These are phyloP conservation scores for Hypolimnas misippus DNA, from an alignment of 2,888 invertebrate species.

Conservation along the genomic window DNA sequence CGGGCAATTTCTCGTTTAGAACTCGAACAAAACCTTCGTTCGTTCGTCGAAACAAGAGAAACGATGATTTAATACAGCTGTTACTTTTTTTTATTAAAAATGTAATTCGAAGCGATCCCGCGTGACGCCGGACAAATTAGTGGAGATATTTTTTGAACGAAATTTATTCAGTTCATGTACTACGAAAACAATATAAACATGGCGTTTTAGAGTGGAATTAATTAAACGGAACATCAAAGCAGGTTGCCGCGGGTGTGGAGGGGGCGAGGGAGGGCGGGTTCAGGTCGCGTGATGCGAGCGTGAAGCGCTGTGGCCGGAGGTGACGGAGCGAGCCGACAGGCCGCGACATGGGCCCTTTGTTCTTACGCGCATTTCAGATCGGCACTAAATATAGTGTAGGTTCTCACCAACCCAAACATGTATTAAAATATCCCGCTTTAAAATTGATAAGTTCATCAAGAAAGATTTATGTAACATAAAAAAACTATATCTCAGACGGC, in stretches of 20 bases:
- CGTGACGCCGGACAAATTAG: constrained; percentile 1
- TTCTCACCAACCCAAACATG: background rate
- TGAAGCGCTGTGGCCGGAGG: constrained; percentile 19
- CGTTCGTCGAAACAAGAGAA: constrained; percentile 7
- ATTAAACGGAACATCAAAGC: constrained; percentile 31
- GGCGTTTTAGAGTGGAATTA: constrained; percentile 30
- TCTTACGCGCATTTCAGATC: constrained; percentile 5
- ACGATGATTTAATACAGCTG: background rate
- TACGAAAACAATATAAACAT: constrained; percentile 16
- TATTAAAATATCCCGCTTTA: no score
- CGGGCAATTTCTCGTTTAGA: constrained; percentile 14
- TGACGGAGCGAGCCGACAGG: constrained; percentile 21
- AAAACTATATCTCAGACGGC: no score
- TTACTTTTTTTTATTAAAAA: background rate
- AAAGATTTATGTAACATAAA: no score
- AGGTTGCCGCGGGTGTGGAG: background rate
- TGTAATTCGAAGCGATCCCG: constrained; percentile 1
- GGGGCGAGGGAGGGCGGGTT: background rate
- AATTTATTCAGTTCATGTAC: constrained; percentile 16
- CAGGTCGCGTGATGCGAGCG: constrained; percentile 10
- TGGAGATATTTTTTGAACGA: background rate
- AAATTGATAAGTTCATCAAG: no score
- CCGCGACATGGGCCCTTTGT: constrained; percentile 1
- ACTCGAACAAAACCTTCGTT: background rate
- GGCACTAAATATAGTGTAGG: background rate